Conservation (phyloP, 2,113 vertebrate genomes). For the Mobula hypostoma region DNA sequence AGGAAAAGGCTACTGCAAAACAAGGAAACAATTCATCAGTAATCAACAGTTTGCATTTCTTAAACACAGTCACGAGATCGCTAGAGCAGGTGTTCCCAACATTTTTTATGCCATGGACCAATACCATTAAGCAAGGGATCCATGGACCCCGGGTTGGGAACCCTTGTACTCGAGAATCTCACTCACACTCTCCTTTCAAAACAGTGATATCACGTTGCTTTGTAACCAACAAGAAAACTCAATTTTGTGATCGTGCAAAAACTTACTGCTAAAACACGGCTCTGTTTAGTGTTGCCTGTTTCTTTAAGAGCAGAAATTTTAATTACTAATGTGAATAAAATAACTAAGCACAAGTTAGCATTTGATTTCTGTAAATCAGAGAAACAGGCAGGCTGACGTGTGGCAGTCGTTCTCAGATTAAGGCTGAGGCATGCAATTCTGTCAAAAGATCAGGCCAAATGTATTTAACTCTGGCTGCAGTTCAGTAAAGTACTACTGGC, state of each 20-base stretch:
- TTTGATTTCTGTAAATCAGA: background rate
- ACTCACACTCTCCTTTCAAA: background rate
- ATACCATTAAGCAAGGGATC: no score
- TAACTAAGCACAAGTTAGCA: background rate
- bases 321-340: background rate
- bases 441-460: background rate
- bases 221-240: background rate
- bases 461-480: no score
- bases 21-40: background rate
- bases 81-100: no score
- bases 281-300: background rate
- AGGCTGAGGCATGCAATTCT: background rate
- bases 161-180: no score
- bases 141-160: no score
- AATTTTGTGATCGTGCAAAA: background rate
- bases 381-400: background rate
- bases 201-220: background rate
- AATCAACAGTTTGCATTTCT: background rate
- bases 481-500: no score
- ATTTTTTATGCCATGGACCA: no score
- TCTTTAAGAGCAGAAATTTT: background rate
- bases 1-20: constrained; percentile 26
- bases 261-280: background rate
- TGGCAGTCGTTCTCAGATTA: background rate
- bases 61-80: no score